Conservation (phyloP, 2,888 invertebrate species). For the Chrysodeixis includens region DNA sequence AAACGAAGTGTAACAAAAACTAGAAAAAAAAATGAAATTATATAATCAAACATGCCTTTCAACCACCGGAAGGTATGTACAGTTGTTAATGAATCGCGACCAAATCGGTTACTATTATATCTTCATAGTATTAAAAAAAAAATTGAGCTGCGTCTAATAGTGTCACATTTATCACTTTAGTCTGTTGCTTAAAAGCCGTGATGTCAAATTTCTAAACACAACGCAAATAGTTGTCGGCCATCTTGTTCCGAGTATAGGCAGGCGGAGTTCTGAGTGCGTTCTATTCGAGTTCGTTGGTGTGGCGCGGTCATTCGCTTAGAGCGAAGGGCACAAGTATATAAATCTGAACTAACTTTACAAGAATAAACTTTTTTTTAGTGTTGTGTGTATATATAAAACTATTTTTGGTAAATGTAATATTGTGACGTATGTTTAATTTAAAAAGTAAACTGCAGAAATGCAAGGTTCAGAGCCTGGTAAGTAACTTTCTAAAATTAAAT, state of each 20-base stretch:
- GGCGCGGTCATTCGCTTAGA: neutral
- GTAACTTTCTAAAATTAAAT: neutral
- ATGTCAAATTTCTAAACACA: neutral
- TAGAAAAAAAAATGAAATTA: too few species aligned
- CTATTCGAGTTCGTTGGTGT: neutral
- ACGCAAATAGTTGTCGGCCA: neutral
- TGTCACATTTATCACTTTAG: neutral
- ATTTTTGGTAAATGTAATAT: slow-evolving; percentile 2
- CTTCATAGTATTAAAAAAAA: too few species aligned
- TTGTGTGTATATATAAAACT: neutral
- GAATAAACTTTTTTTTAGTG: neutral
- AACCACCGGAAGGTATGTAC: too few species aligned
- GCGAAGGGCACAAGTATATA: neutral
- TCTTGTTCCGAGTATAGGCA: neutral
- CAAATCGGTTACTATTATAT: too few species aligned
- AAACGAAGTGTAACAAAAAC: too few species aligned
- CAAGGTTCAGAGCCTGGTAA: slow-evolving; percentile 32
- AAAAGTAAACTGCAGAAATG: slow-evolving; percentile 29
- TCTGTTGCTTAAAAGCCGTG: neutral
- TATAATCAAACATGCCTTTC: too few species aligned
- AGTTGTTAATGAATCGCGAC: too few species aligned
- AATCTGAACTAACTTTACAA: neutral
- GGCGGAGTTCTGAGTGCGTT: neutral
- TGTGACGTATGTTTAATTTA: slow-evolving; percentile 23
- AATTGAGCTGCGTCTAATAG: too few species aligned